Conservation (phyloP, 2,797 vertebrate genomes). For the Alauda arvensis region DNA sequence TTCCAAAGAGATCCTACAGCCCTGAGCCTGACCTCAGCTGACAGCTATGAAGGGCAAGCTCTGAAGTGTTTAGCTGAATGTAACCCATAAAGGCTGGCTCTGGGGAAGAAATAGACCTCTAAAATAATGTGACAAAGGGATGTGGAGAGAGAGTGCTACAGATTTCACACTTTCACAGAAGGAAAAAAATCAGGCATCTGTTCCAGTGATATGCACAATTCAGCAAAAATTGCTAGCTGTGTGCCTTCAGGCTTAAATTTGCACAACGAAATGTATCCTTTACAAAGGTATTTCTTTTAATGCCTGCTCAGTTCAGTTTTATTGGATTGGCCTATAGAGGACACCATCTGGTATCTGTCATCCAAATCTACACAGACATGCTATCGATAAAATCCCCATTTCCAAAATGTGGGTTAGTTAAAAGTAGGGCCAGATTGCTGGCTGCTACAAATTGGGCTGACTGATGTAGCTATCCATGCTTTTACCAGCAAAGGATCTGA, state of each 20-base stretch:
- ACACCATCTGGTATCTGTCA: slow-evolving; percentile 46
- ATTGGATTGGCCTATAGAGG: slow-evolving; percentile 44
- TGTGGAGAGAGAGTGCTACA: neutral
- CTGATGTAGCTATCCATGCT: slow-evolving; percentile 40
- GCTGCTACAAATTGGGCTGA: slow-evolving; percentile 22
- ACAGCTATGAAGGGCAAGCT: neutral
- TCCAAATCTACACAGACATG: slow-evolving; percentile 23
- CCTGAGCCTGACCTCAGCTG: neutral
- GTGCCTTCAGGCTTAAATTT: slow-evolving; percentile 24
- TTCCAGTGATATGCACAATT: slow-evolving; percentile 4
- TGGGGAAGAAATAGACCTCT: neutral
- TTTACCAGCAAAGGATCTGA: slow-evolving; percentile 26
- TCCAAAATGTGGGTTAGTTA: slow-evolving; percentile 31
- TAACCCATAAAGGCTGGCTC: neutral
- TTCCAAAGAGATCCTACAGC: neutral
- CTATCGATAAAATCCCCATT: slow-evolving; percentile 29
- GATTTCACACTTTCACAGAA: neutral
- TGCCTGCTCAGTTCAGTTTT: slow-evolving; percentile 33
- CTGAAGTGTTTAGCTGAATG: neutral
- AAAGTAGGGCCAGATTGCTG: slow-evolving; percentile 2
- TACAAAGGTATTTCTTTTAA: slow-evolving; percentile 40
- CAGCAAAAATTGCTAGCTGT: slow-evolving; percentile 22
- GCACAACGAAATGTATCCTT: slow-evolving; percentile 15
- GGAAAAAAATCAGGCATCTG: neutral
- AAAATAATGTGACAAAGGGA: slow-evolving; percentile 3